A percentile compares a stretch with the other conserved stretches of the same genome.
Evolutionary conservation across 1,140 invertebrate species (phyloP).

Genomic region (Helicoverpa armigera): DNA sequence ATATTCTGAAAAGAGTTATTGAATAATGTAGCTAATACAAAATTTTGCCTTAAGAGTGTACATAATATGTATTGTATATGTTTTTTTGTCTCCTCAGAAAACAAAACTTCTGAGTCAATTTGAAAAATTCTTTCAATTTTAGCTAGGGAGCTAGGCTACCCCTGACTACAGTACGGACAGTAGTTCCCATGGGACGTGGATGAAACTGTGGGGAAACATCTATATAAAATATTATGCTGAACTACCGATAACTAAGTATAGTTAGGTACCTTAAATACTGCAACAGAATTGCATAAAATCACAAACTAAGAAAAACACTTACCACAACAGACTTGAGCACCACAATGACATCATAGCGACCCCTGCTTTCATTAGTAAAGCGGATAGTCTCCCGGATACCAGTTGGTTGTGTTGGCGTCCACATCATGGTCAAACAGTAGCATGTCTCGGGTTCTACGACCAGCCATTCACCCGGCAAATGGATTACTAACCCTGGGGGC

Average conservation of each 20-base stretch:
- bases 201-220: too few relatives aligned
- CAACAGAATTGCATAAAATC: not conserved
- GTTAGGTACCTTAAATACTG: not conserved
- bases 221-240: too few relatives aligned
- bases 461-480: conserved; percentile 85
- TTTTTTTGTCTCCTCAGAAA: too few relatives aligned
- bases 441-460: conserved; percentile 81
- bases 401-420: conserved; percentile 88
- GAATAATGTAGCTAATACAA: conserved; percentile 18
- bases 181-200: too few relatives aligned
- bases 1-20: conserved; percentile 66
- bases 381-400: conserved; percentile 88
- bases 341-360: conserved; percentile 89
- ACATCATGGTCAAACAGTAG: conserved; percentile 86
- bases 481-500: conserved; percentile 87
- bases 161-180: too few relatives aligned
- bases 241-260: conserved; percentile 6
- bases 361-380: conserved; percentile 88
- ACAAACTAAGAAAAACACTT: conserved; percentile 31
- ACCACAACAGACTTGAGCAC: conserved; percentile 87
- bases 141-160: too few relatives aligned
- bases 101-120: too few relatives aligned
- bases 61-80: too few relatives aligned
- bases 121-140: too few relatives aligned
- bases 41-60: too few relatives aligned